Evolutionary conservation across 2,888 invertebrate genomes (phyloP), one percentile per base, ranked within the genome.

Genomic region (Temnothorax unifasciatus): DNA sequence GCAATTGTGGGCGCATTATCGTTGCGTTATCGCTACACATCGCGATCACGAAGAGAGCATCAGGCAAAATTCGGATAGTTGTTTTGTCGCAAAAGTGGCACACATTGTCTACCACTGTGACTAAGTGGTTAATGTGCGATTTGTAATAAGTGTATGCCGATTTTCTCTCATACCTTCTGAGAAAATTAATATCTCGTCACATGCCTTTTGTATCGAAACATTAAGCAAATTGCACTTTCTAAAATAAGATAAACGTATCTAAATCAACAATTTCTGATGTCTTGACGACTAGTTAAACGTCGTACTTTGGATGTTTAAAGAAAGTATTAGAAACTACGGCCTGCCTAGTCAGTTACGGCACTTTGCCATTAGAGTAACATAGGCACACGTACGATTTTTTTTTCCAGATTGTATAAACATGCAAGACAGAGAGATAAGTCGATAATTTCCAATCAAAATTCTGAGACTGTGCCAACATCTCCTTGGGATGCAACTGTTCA

Each of bases 391-490:
- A 13, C 11, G 29, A 57, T 15, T 38, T 57, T 44, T 57, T 44
- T 25, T 34, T 25, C 8, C n/a, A 47, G 9, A 15, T 15, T 21
- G 29, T 57, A n/a, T 29, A 29, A 57, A 69, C 34, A 15, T n/a
- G 34, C 29, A 9, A 63, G 54, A 18, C n/a, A 21, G 5, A 79
- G 44, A 38, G 57, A 29, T 29, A 59, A 38, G 61, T 50, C n/a
- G 54, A 66, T 25, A 66, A 61, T 57, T 57, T 79, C 25, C 34
- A 11, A 87, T 85, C 71, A 87, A 54, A 54, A 85, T 81, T 68
- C 75, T 50, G 41, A 25, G 69, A 52, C 44, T 74, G 57, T 47
- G 71, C 59, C 18, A 44, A 57, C 63, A 44, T 74, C 52, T 64
- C 44, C 34, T 57, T 13, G 13, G 8, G 57, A 9, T 8, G 69